Conservation (phyloP, 2,888 invertebrate genomes). For the Cryptocephalus primarius region DNA sequence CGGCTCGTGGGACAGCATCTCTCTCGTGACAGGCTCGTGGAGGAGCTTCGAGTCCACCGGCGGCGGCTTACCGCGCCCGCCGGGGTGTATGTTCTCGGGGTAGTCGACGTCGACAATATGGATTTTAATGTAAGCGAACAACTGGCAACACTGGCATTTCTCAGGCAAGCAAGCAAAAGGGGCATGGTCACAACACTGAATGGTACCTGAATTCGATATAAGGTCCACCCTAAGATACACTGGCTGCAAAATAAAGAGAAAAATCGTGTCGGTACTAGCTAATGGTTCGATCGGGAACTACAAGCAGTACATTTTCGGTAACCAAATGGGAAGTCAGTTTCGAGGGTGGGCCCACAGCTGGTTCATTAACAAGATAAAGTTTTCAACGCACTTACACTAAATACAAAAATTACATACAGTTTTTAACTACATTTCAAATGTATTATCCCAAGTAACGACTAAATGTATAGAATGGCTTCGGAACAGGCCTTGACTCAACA, state of each 20-base stretch:
- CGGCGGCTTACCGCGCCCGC: slow-evolving; percentile 24
- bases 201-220: slow-evolving; percentile 65
- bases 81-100: slow-evolving; percentile 20
- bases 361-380: too few relatives aligned
- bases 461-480: too few relatives aligned
- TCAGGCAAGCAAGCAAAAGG: slow-evolving; percentile 39
- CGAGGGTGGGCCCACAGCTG: too few relatives aligned
- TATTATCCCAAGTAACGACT: too few relatives aligned
- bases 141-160: slow-evolving; percentile 38
- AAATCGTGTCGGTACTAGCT: background rate
- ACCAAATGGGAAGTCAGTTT: too few relatives aligned
- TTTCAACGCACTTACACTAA: too few relatives aligned
- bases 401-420: too few relatives aligned
- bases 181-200: slow-evolving; percentile 46
- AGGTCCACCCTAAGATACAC: slow-evolving; percentile 65
- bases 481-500: too few relatives aligned
- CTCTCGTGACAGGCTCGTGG: slow-evolving; percentile 42
- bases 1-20: slow-evolving; percentile 48
- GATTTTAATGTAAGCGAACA: slow-evolving; percentile 35
- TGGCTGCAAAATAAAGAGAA: slow-evolving; percentile 49
- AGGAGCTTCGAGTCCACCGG: slow-evolving; percentile 37
- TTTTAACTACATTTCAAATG: too few relatives aligned
- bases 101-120: slow-evolving; percentile 35
- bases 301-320: too few relatives aligned
- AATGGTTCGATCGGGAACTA: too few relatives aligned